phyloP scores from a whole-genome alignment of 2,113 vertebrate genomes.

The Puma concolor region DNA sequence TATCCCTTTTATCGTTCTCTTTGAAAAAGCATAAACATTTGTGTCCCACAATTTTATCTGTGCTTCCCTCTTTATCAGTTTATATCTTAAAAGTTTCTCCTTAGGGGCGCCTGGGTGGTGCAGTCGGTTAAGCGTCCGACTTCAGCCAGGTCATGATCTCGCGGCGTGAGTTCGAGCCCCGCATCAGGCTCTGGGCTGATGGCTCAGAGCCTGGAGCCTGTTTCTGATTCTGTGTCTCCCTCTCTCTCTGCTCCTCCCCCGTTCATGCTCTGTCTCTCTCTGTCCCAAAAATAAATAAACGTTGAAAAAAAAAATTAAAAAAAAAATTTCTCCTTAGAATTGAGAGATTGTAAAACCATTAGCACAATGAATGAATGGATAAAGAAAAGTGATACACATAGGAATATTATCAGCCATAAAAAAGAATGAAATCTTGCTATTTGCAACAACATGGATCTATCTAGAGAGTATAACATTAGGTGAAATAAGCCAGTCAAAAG shows the following conservation, averaged over 20 bases:
- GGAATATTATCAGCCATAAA: not conserved
- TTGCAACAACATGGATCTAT: not conserved
- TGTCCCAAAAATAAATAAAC: no score
- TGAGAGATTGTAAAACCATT: not conserved
- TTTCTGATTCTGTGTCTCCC: no score
- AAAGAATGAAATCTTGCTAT: not conserved
- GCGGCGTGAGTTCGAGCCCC: no score
- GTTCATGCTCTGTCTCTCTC: no score
- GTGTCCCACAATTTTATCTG: not conserved
- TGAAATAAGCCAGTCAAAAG: not conserved
- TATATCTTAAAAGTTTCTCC: not conserved
- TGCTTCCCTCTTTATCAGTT: not conserved
- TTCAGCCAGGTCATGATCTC: no score
- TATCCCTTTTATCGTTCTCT: not conserved
- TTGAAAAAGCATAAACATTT: slow-evolving; percentile 26
- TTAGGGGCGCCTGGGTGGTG: not conserved
- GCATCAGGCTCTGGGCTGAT: no score
- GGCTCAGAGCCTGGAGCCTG: no score
- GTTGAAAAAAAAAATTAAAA: not conserved
- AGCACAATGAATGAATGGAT: not conserved
- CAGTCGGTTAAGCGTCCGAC: no score
- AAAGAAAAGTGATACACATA: not conserved
- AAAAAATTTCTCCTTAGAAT: not conserved
- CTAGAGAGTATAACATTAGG: no score
- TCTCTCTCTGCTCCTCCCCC: no score